Percentiles rank a stretch among this genome's conserved stretches.
phyloP scores from a whole-genome alignment of 2,113 vertebrate genomes.

The Hystrix cristata region DNA sequence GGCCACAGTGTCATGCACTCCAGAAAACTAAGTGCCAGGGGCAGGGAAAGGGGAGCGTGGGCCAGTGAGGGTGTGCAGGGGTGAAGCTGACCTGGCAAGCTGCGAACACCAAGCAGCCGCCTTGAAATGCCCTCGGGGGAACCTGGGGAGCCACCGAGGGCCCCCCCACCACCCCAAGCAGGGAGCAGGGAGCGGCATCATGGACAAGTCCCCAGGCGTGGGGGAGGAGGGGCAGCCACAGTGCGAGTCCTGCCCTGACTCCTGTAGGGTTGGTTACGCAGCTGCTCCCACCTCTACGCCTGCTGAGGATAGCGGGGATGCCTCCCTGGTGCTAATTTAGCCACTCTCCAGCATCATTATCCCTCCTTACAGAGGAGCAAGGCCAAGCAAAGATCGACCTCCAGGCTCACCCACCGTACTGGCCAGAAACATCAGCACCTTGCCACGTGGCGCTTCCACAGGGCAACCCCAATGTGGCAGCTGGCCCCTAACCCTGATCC shows the following conservation, averaged over 20 bases:
- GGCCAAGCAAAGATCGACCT: neutral
- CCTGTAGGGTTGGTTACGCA: no score
- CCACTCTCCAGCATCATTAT: no score
- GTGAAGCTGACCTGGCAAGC: neutral
- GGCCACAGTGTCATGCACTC: neutral
- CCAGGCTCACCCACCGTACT: neutral
- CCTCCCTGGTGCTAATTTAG: no score
- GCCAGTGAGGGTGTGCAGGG: fast-evolving
- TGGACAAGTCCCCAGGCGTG: no score
- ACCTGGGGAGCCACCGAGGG: neutral
- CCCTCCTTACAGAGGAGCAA: neutral
- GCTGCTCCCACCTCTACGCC: no score
- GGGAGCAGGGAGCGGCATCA: neutral
- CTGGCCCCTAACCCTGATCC: neutral
- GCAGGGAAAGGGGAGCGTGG: neutral
- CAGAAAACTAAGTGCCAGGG: neutral
- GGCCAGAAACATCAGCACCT: neutral
- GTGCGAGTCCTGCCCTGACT: fast-evolving
- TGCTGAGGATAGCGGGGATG: no score
- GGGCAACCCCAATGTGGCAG: neutral
- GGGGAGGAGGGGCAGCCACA: neutral
- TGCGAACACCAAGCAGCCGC: no score
- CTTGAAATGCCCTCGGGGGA: neutral
- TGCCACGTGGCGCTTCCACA: neutral
- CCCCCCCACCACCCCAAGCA: neutral